Base-by-base conservation (phyloP, 2,888 invertebrate genomes). In the Pandemis heparana region DNA sequence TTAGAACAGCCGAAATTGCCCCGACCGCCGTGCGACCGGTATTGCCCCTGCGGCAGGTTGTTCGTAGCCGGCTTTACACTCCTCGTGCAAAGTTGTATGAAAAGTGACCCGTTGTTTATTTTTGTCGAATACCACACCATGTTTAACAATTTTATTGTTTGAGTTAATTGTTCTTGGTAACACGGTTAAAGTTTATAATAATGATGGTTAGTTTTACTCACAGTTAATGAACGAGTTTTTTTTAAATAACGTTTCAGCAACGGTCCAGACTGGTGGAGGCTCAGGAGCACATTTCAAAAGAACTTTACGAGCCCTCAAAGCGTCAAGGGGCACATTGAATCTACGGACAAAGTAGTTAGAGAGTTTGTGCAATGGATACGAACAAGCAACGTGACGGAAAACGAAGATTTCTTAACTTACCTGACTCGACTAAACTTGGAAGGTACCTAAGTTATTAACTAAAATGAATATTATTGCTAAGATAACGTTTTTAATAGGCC, bases 281-380 rank as follows among this genome's bases (percentile, higher is more conserved):
- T 98, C 1, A 95, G 98, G 18, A 96, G 96, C 79, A 95, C 96
- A 74, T 96, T 98, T 79, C 98, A 98, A 90, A 97, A 97, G 84
- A 96, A 96, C 63, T 89, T 98, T 23, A 97, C 97, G 76, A 96
- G 96, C 75, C 96, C 97, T 0, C 95, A 95, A 78, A 96, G 96
- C 82, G 96, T 97, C 0, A 95, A 96, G 75, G 92, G 89, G 77
- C 97, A 97, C 83, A 87, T 98, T 0, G 86, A 92, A n/a, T 90
- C 90, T 65, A 95, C 96, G 0, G 96, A 98, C 84, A 82, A 83
- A 5, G 95, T 97, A 0, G 95, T 96, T 5, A 87, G 89, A 61
- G 96, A 97, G 81, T 97, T 98, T 87, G 83, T 97, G 0, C 83
- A 92, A 43, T 92, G 91, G 95, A 79, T 90, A 74, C 78, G 87